Evolutionary conservation across 2,888 invertebrate genomes (phyloP).

Genomic region (Patella pellucida): DNA sequence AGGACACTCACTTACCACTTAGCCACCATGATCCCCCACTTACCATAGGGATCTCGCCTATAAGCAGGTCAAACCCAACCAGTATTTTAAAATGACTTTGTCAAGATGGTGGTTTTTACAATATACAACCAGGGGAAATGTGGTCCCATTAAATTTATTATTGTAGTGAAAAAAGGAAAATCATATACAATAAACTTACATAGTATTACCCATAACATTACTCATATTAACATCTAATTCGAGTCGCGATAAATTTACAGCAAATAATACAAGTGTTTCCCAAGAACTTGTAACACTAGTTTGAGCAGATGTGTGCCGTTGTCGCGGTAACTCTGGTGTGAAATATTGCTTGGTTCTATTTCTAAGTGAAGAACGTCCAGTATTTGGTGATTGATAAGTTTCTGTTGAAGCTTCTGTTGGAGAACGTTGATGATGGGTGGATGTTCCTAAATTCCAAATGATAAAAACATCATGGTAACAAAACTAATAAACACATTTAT

Average conservation of each 20-base stretch:
- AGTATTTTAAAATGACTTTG: not conserved
- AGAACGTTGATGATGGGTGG: not conserved
- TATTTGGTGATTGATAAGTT: not conserved
- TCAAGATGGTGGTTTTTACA: not conserved
- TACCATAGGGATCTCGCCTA: not conserved
- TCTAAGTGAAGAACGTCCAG: constrained; percentile 4
- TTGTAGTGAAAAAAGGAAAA: not conserved
- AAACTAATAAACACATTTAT: too few species aligned
- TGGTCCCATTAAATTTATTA: too few species aligned
- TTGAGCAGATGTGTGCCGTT: constrained; percentile 18
- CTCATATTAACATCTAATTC: constrained; percentile 99
- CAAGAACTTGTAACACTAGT: constrained; percentile 75
- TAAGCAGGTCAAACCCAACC: not conserved
- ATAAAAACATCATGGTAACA: too few species aligned
- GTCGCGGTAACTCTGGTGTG: constrained; percentile 32
- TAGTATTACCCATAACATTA: constrained; percentile 98
- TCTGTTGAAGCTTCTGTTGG: not conserved
- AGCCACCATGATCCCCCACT: too few species aligned
- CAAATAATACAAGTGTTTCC: constrained; percentile 96
- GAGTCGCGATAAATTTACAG: constrained; percentile 93
- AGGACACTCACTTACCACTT: not conserved
- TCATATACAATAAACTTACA: constrained; percentile 74
- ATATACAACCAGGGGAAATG: too few species aligned
- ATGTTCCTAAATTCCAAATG: too few species aligned
- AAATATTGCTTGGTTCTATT: constrained; percentile 31